Evolutionary conservation across 2,888 invertebrate species (phyloP).

Genomic region (Drosophila meridionalis): DNA sequence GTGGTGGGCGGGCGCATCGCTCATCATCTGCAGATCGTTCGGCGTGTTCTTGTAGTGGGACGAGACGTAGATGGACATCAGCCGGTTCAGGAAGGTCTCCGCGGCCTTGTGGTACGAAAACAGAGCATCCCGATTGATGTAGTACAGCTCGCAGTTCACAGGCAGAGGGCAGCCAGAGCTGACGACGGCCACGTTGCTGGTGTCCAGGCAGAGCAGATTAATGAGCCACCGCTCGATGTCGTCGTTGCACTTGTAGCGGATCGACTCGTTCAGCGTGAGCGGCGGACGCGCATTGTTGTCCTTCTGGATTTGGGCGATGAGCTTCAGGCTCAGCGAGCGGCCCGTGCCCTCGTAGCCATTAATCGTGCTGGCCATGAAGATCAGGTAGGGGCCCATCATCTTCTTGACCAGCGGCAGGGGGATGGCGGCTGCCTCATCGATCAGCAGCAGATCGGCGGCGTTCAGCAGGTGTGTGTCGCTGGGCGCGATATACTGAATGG

Average conservation of each 20-base stretch:
- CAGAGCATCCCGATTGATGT: conserved; percentile 95
- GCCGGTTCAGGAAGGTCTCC: conserved; percentile 94
- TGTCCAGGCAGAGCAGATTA: conserved; percentile 95
- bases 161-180: conserved; percentile 95
- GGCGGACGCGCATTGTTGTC: conserved; percentile 87
- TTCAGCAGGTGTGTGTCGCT: conserved; percentile 94
- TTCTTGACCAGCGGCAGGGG: conserved; percentile 96
- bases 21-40: conserved; percentile 98
- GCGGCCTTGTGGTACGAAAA: conserved; percentile 98
- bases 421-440: conserved; percentile 99
- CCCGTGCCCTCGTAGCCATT: conserved; percentile 99
- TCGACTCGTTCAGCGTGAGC: conserved; percentile 93
- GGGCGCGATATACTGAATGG: conserved; percentile 98
- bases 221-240: conserved; percentile 96
- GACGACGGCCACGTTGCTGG: conserved; percentile 88
- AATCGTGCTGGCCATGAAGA: conserved; percentile 98
- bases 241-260: conserved; percentile 95
- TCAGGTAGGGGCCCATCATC: conserved; percentile 95
- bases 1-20: conserved; percentile 99
- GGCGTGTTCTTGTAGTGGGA: conserved; percentile 99
- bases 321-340: conserved; percentile 96
- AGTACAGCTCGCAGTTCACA: conserved; percentile 94
- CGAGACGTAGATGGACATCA: conserved; percentile 97
- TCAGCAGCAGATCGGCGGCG: conserved; percentile 97
- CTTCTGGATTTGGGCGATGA: conserved; percentile 93